Base-by-base conservation (phyloP, 2,888 invertebrate genomes). In the Malacosoma neustria region DNA sequence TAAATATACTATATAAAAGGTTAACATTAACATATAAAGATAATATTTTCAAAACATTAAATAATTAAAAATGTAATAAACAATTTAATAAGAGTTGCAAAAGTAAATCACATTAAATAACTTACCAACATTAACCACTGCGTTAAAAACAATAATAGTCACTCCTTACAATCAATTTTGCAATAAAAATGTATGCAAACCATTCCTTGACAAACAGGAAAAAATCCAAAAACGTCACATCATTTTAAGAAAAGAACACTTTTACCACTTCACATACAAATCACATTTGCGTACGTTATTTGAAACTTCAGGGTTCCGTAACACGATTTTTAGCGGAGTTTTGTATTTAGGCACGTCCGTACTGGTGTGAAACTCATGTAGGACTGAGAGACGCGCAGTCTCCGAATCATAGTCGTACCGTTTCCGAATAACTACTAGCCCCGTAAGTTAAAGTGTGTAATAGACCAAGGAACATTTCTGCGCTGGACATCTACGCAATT, bases 381-480 rank as follows among this genome's bases (percentile, higher is more conserved):
- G 61, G 50, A 81, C 81, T 81, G 74, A 52, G 53, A 62, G 61
- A 51, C 75, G 81, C 81, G 81, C 80, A 80, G 79, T 71, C 81
- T 81, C 81, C 70, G 68, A 70, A 55, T 63, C 63, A 58, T 56
- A 51, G 40, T 49, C 51, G 56, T 60, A 64, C 54, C 58, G 44
- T 54, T 59, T 59, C 54, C 52, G 61, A 66, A 60, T 61, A 61
- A 54, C 54, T 57, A 48, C 51, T 45, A 38, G 38, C 36, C 29
- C 22, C 33, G 40, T 42, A 46, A 41, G 37, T 33, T 39, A 35
- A 32, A 35, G 37, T 15, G 32, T 32, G 37, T n/a, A n/a, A n/a
- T n/a, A n/a, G n/a, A n/a, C n/a, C n/a, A n/a, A n/a, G n/a, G n/a
- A n/a, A n/a, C n/a, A n/a, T n/a, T n/a, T n/a, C n/a, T n/a, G n/a